These are phyloP conservation scores for Drosophila miranda DNA, from an alignment of 1,140 invertebrate genomes.

Conservation along the genomic window DNA sequence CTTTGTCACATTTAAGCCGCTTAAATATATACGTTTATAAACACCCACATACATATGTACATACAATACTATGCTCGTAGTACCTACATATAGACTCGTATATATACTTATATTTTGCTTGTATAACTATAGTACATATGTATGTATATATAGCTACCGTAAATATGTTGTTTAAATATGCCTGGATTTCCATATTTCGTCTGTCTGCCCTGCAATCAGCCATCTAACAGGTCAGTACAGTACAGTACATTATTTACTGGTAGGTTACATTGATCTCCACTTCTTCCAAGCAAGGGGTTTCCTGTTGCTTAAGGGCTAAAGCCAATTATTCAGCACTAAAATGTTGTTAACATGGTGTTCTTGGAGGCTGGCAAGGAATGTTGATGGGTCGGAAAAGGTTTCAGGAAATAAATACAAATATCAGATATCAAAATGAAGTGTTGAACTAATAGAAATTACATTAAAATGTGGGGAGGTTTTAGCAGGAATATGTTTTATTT, in stretches of 20 bases:
- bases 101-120: slow-evolving; percentile 55
- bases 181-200: slow-evolving; percentile 34
- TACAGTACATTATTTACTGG: slow-evolving; percentile 52
- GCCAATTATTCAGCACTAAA: slow-evolving; percentile 35
- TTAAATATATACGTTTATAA: slow-evolving; percentile 69
- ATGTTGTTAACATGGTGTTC: slow-evolving; percentile 8
- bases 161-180: slow-evolving; percentile 65
- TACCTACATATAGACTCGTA: slow-evolving; percentile 50
- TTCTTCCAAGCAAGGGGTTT: not conserved
- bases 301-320: slow-evolving; percentile 16
- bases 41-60: slow-evolving; percentile 40
- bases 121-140: slow-evolving; percentile 50
- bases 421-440: not conserved
- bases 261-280: slow-evolving; percentile 8
- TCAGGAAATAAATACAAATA: not conserved
- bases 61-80: slow-evolving; percentile 26
- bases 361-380: not conserved
- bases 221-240: slow-evolving; percentile 35
- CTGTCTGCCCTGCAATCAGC: slow-evolving; percentile 19
- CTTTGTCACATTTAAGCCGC: slow-evolving; percentile 73
- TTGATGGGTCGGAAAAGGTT: not conserved
- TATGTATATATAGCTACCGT: slow-evolving; percentile 53
- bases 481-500: not conserved
- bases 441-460: not conserved
- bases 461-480: not conserved